phyloP scores from a whole-genome alignment of 2,113 vertebrate species.

The Oncorhynchus tshawytscha region DNA sequence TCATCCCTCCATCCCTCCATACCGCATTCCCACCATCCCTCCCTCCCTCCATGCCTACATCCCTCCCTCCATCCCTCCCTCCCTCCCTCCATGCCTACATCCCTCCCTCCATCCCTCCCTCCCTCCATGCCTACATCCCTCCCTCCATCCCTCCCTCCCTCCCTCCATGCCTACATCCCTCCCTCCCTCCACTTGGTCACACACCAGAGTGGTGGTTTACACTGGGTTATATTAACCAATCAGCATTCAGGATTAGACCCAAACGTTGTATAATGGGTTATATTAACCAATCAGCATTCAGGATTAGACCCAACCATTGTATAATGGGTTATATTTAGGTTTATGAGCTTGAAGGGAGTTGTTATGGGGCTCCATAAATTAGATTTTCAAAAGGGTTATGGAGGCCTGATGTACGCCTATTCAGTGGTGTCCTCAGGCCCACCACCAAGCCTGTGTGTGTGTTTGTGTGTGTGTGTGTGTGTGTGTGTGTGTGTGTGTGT shows the following conservation, averaged over 20 bases:
- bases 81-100: fast-evolving
- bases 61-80: no score
- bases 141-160: no score
- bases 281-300: not conserved
- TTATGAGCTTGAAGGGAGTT: constrained; percentile 65
- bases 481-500: not conserved
- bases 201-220: constrained; percentile 48
- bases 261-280: constrained; percentile 39
- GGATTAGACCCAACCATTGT: no score
- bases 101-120: no score
- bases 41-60: fast-evolving
- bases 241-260: no score
- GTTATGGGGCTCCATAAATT: constrained; percentile 74
- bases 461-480: constrained; percentile 7
- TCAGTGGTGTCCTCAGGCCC: constrained; percentile 66
- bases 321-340: constrained; percentile 62
- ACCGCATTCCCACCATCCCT: fast-evolving
- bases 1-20: no score
- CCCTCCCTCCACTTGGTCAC: not conserved
- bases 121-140: no score
- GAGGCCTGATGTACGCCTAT: constrained; percentile 62
- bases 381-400: constrained; percentile 66
- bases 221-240: constrained; percentile 57
- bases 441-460: constrained; percentile 70
- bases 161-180: no score